phyloP scores from a whole-genome alignment of 2,113 vertebrate genomes.

The Spizaetus ornatus region DNA sequence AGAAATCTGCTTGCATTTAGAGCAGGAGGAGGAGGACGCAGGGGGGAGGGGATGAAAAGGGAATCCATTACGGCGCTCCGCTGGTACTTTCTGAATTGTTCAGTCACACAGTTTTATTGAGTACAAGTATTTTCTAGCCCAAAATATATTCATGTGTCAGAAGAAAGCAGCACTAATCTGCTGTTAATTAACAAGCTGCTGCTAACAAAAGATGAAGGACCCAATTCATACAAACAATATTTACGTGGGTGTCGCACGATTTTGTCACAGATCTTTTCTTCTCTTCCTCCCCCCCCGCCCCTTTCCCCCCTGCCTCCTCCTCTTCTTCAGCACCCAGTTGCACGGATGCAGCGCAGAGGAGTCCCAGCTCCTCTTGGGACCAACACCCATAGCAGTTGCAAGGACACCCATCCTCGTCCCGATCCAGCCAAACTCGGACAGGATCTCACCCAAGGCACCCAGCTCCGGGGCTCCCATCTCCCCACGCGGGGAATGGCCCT shows the following conservation, averaged over 20 bases:
- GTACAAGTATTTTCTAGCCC: slow-evolving; percentile 64
- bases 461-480: not conserved
- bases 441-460: not conserved
- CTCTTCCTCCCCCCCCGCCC: rapidly evolving
- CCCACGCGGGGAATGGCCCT: not conserved
- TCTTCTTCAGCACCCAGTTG: not conserved
- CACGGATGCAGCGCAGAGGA: not conserved
- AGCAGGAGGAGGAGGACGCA: slow-evolving; percentile 10
- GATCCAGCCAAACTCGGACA: not conserved
- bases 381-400: not conserved
- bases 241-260: slow-evolving; percentile 40
- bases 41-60: slow-evolving; percentile 11
- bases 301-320: not conserved
- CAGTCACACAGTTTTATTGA: slow-evolving; percentile 57
- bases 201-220: slow-evolving; percentile 75
- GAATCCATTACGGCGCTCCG: slow-evolving; percentile 20
- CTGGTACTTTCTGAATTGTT: slow-evolving; percentile 55
- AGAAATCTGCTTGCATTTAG: slow-evolving; percentile 71
- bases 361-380: not conserved
- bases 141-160: slow-evolving; percentile 66
- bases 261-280: slow-evolving; percentile 27
- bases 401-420: not conserved
- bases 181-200: slow-evolving; percentile 75
- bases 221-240: slow-evolving; percentile 66
- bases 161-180: slow-evolving; percentile 70